These are phyloP conservation scores for Motacilla alba DNA, from an alignment of 2,113 vertebrate genomes.

Conservation along the genomic window DNA sequence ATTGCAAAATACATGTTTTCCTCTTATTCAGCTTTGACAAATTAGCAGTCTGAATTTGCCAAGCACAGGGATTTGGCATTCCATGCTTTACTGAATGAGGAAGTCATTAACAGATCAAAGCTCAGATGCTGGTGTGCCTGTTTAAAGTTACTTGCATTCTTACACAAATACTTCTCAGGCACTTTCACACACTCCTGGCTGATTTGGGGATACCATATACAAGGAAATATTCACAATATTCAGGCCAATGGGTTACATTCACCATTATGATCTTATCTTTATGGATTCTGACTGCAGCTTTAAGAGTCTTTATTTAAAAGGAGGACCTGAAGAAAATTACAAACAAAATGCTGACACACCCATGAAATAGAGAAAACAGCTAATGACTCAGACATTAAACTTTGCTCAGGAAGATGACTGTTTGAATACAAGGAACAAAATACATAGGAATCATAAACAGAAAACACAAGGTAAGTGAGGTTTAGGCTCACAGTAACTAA, in stretches of 20 bases:
- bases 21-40: not conserved
- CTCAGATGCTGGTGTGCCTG: not conserved
- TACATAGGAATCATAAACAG: not conserved
- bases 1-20: not conserved
- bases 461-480: not conserved
- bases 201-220: not conserved
- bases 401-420: not conserved
- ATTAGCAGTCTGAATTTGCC: not conserved
- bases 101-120: slow-evolving; percentile 41
- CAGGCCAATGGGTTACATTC: not conserved
- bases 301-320: not conserved
- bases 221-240: not conserved
- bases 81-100: not conserved
- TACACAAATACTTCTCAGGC: not conserved
- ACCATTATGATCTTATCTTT: not conserved
- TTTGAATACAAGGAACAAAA: not conserved
- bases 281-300: not conserved
- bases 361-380: not conserved
- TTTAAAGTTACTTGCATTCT: not conserved
- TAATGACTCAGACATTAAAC: not conserved
- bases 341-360: not conserved
- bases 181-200: not conserved
- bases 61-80: not conserved
- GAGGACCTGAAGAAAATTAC: not conserved
- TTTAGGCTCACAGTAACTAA: not conserved